Conservation (phyloP, 2,888 invertebrate genomes). For the Byasa hedistus region DNA sequence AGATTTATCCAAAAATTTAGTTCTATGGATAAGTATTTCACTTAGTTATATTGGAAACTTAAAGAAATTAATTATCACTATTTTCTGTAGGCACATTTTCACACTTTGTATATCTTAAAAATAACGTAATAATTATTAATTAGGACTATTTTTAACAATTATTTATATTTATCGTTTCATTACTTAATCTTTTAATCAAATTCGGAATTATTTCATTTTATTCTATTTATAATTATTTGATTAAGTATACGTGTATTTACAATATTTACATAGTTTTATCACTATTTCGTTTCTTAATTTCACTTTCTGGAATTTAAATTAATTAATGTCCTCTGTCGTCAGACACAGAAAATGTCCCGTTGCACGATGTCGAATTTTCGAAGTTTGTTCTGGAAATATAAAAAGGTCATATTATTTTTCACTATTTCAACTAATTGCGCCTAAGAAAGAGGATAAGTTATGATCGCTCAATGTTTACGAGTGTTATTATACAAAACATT, state of each 20-base stretch:
- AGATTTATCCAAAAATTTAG: background rate
- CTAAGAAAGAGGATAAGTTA: too few relatives aligned
- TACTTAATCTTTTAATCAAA: slow-evolving; percentile 10
- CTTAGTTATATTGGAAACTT: background rate
- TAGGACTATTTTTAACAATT: background rate
- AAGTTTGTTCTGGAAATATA: slow-evolving; percentile 50
- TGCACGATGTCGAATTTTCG: slow-evolving; percentile 57
- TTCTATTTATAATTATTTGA: background rate
- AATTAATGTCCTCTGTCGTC: slow-evolving; percentile 66
- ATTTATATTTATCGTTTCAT: background rate
- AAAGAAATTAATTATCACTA: background rate
- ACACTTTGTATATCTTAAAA: background rate
- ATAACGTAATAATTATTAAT: background rate
- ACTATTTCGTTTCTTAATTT: background rate
- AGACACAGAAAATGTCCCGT: slow-evolving; percentile 65
- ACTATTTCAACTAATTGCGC: too few relatives aligned
- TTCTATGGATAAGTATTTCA: background rate
- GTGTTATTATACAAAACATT: too few relatives aligned
- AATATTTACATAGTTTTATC: slow-evolving; percentile 24
- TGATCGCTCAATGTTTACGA: too few relatives aligned
- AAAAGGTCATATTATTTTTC: slow-evolving; percentile 1
- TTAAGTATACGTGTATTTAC: slow-evolving; percentile 15
- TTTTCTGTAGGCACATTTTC: background rate
- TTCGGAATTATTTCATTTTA: slow-evolving; percentile 22
- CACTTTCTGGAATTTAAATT: slow-evolving; percentile 2